Evolutionary conservation across 2,797 vertebrate species (phyloP), one percentile per base, ranked within the genome.

Genomic region (Phoeniculus purpureus): DNA sequence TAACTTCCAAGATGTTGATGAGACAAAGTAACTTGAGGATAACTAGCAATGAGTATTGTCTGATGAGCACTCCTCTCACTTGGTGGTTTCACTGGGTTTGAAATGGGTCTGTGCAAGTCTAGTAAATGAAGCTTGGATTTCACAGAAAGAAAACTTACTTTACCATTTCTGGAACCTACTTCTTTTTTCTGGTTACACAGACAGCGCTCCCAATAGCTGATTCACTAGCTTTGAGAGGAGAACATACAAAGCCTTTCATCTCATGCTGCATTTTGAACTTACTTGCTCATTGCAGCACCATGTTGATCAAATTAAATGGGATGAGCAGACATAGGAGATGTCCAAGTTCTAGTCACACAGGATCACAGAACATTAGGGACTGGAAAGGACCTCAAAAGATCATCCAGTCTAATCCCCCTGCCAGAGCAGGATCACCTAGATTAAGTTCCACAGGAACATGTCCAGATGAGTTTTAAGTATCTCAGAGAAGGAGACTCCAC

Each of bases 281-380:
- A 22, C 12, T 64, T 23, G 8, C 19, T 89, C 37, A 70, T 12
- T 67, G 8, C 26, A 43, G 26, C 23, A 64, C 23, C 20, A 55
- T 71, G 81, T 81, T 84, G 93, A 89, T 75, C 25, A 89, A 85
- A 85, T 43, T 22, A 82, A 89, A 74, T 94, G 55, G 74, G 18
- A 7, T 54, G 50, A 86, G 32, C 17, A 31, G 32, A 82, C 23
- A 68, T 6, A 81, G 29, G 50, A 64, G 15, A 85, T 51, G 21
- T 31, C 50, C 43, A 87, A 93, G 20, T 81, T 93, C 71, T 85
- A 76, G 81, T 81, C 52, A 79, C 40, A 40, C 10, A 40, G 40
- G 15, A 40, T 40, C 15, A 40, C 15, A 40, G 40, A 40, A 40
- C 15, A 10, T 10, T 15, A 40, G 40, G 40, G 40, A n/a, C 15